Evolutionary conservation across 2,113 vertebrate genomes (phyloP).

Genomic region (Grallaria varia): DNA sequence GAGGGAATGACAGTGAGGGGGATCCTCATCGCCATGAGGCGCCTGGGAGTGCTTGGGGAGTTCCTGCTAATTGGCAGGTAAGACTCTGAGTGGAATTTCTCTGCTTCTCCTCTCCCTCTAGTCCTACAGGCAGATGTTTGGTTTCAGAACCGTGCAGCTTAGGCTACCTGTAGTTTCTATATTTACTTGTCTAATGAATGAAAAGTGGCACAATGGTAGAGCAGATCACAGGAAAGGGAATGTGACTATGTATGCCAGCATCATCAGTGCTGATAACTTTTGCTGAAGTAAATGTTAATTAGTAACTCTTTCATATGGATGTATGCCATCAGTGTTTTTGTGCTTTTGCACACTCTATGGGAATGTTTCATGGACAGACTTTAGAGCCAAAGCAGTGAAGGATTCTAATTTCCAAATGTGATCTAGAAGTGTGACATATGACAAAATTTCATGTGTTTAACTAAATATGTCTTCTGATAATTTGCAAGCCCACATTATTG

Average conservation of each 20-base stretch:
- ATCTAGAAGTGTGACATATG: background rate
- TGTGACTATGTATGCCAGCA: background rate
- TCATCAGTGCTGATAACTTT: background rate
- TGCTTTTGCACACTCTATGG: background rate
- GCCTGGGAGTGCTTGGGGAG: conserved; percentile 89
- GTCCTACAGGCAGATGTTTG: background rate
- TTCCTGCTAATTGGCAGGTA: conserved; percentile 97
- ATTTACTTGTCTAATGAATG: background rate
- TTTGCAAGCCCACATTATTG: background rate
- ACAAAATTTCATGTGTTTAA: background rate
- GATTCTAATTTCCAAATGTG: background rate
- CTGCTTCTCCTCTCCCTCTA: background rate
- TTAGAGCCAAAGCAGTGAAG: background rate
- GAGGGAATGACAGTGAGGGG: conserved; percentile 97
- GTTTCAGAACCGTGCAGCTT: background rate
- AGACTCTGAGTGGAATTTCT: background rate
- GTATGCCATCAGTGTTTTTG: background rate
- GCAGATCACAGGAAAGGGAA: background rate
- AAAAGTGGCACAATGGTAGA: background rate
- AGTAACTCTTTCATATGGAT: background rate
- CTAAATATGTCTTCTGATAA: background rate
- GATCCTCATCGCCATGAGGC: conserved; percentile 93
- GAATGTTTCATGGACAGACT: background rate
- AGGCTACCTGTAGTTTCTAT: background rate
- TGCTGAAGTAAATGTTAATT: background rate